Base-by-base conservation (phyloP, 2,113 vertebrate species). In the Castor canadensis region DNA sequence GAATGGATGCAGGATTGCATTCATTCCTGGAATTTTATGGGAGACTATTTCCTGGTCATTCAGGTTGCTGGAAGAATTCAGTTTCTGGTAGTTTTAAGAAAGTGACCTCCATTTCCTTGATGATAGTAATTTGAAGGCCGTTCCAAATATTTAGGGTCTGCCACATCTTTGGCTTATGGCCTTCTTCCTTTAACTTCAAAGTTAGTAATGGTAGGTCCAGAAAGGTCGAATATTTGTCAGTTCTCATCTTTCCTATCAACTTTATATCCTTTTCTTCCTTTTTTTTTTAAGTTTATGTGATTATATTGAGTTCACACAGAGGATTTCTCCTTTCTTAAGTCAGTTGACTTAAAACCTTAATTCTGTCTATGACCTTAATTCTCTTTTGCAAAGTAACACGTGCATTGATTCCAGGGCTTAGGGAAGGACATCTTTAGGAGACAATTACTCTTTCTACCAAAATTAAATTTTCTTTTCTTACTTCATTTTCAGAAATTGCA, bases 401-500 rank as follows among this genome's bases (percentile, higher is more conserved):
- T 47, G 79, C 38, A 58, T 1, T 54, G 3, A 22, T 75, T 79
- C 15, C 9, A 17, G 13, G 7, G 12, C 69, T 38, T n/a, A 69
- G 40, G 28, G 38, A n/a, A n/a, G n/a, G n/a, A n/a, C n/a, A n/a
- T n/a, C n/a, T n/a, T n/a, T n/a, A n/a, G n/a, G n/a, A n/a, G 20
- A 49, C 9, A 4, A 40, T 69, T 84, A 43, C 40, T 80, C 43
- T 45, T 26, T n/a, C 24, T 76, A n/a, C 13, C 4, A n/a, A 24
- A 52, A 26, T 52, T 49, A 64, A 71, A 24, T 81, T 73, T n/a
- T n/a, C n/a, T n/a, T n/a, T n/a, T n/a, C n/a, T n/a, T n/a, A n/a
- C n/a, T n/a, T n/a, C n/a, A n/a, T 64, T 75, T 92, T 69, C 24
- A 84, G 56, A 87, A 91, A 84, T 88, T 73, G 80, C 24, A 56